Percentiles rank a stretch among this genome's conserved stretches.
These are phyloP conservation scores for Corythornis vintsioides DNA, from an alignment of 2,113 vertebrate species.

Conservation along the genomic window DNA sequence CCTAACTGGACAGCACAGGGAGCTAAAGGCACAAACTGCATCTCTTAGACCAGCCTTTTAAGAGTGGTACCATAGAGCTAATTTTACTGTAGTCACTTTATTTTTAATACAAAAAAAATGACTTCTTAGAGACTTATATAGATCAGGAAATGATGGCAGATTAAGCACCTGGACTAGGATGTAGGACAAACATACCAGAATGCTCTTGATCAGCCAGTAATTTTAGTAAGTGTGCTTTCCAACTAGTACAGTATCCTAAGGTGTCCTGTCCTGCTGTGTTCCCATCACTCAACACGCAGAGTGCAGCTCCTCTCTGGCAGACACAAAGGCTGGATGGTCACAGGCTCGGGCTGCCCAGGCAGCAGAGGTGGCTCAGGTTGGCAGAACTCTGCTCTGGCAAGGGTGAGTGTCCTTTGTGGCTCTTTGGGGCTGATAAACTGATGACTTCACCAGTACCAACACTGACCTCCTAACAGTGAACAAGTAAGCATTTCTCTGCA, in stretches of 20 bases:
- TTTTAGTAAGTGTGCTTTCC: conserved; percentile 50
- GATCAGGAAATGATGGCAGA: not conserved
- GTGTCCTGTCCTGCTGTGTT: not conserved
- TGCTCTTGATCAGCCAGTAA: conserved; percentile 28
- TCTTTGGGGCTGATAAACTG: not conserved
- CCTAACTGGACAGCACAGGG: not conserved
- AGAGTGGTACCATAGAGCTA: conserved; percentile 1
- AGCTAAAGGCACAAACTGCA: not conserved
- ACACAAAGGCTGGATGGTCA: accelerated
- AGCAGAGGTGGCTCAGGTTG: not conserved
- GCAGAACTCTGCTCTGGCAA: not conserved
- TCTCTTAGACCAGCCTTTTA: not conserved
- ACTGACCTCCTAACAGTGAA: not conserved
- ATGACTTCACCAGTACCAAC: not conserved
- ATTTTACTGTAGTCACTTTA: conserved; percentile 46
- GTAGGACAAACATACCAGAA: conserved; percentile 24
- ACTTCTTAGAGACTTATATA: not conserved
- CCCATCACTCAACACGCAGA: accelerated
- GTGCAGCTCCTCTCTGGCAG: not conserved
- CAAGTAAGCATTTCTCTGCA: accelerated
- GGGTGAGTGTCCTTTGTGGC: accelerated
- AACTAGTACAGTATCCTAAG: not conserved
- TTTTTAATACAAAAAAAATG: conserved; percentile 37
- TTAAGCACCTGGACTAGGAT: not conserved
- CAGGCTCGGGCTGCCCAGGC: accelerated